Evolutionary conservation across 2,797 vertebrate species (phyloP).

Genomic region (Sandelia bainsii): DNA sequence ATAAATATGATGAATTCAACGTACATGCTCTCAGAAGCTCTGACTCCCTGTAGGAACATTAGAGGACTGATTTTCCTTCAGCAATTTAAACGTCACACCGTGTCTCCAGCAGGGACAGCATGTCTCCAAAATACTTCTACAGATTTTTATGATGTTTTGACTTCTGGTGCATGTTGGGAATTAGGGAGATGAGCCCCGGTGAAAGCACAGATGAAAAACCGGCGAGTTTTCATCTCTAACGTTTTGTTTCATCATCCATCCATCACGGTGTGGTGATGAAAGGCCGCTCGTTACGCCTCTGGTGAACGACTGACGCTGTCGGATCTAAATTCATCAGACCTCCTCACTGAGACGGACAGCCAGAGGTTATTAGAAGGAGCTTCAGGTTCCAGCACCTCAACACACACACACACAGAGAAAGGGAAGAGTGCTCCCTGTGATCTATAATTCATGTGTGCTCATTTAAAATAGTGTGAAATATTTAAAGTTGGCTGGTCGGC

Average conservation of each 20-base stretch:
- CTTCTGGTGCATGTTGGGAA: conserved; percentile 61
- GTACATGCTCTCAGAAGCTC: neutral
- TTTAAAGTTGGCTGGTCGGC: conserved; percentile 84
- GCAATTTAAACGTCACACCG: conserved; percentile 42
- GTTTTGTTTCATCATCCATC: conserved; percentile 75
- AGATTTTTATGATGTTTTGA: conserved; percentile 57
- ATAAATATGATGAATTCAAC: no score
- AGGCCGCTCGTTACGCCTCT: conserved; percentile 60
- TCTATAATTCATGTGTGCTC: conserved; percentile 88
- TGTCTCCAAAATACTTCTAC: conserved; percentile 40
- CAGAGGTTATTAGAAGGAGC: conserved; percentile 78
- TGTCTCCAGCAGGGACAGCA: conserved; percentile 33
- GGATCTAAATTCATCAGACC: conserved; percentile 73
- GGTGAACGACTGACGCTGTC: conserved; percentile 50
- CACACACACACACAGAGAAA: conserved; percentile 34
- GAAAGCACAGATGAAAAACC: conserved; percentile 26
- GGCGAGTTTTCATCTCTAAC: conserved; percentile 57
- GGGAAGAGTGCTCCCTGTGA: conserved; percentile 70
- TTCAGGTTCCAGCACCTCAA: conserved; percentile 48
- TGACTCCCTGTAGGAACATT: conserved; percentile 15
- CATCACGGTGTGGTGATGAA: conserved; percentile 68
- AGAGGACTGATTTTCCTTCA: neutral
- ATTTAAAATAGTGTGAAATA: conserved; percentile 89
- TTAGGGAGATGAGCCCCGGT: conserved; percentile 35
- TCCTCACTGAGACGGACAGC: conserved; percentile 69